Evolutionary conservation across 2,888 invertebrate genomes (phyloP).

Genomic region (Pristionchus entomophagus): DNA sequence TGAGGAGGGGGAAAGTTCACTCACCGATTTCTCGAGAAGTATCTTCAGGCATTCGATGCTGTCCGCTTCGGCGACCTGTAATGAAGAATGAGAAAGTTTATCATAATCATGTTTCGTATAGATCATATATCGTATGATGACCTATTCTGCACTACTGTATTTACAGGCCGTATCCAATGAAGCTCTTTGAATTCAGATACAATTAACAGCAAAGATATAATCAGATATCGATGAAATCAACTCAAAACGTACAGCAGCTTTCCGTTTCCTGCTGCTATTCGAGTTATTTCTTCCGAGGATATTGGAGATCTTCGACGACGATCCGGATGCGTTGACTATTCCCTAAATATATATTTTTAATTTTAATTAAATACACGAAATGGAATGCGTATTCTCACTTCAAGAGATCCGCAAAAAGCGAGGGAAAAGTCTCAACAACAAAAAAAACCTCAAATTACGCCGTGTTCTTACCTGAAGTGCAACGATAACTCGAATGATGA

Average conservation of each 20-base stretch:
- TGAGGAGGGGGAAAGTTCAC: conserved; percentile 50
- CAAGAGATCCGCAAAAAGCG: too few species aligned
- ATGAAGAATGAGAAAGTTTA: background rate
- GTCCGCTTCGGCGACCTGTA: conserved; percentile 72
- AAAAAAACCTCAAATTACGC: too few species aligned
- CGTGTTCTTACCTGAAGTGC: conserved; percentile 35
- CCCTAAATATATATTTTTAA: conserved; percentile 57
- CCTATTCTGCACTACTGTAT: too few species aligned
- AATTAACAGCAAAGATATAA: background rate
- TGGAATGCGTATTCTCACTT: too few species aligned
- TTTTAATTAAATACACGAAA: too few species aligned
- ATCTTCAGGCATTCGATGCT: conserved; percentile 73
- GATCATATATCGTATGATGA: background rate
- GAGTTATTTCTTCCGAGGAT: conserved; percentile 66
- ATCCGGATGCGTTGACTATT: conserved; percentile 63
- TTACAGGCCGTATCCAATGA: background rate
- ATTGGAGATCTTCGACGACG: conserved; percentile 64
- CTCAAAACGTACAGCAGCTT: conserved; percentile 61
- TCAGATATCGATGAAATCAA: background rate
- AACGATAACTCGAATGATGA: conserved; percentile 53
- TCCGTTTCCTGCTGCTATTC: conserved; percentile 65
- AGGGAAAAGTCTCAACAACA: too few species aligned
- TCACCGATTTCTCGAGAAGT: conserved; percentile 70
- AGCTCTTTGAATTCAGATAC: background rate
- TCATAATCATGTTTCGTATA: background rate